Evolutionary conservation across 2,888 invertebrate species (phyloP), one percentile per base, ranked within the genome.

Genomic region (Tinea pellionella): DNA sequence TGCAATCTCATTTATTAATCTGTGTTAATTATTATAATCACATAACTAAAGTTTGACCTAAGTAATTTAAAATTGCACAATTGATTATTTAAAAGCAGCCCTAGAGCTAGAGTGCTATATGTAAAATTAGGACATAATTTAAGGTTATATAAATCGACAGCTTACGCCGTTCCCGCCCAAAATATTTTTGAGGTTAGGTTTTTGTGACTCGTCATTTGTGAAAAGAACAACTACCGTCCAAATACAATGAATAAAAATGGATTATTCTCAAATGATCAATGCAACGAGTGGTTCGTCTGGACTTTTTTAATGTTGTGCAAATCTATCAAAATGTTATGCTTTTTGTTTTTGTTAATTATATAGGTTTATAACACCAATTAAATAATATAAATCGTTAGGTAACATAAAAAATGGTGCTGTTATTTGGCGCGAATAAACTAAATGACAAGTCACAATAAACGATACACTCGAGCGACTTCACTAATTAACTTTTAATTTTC

Each of bases 401-500:
- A n/a, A 30, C 9, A 30, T 30, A 9, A 30, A 37, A 37, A 37
- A 37, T 37, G 37, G 37, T 37, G 37, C 6, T 37, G 37, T 2
- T 6, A 24, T 24, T 24, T 24, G 24, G 3, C 24, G 24, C 24
- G 24, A 24, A 24, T 3, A 24, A 3, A 6, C 2, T 16, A 15
- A 15, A 47, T 47, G 47, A 2, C 47, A 47, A 47, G 47, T 47
- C 47, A 13, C 47, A 47, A 9, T 47, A 15, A 16, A 47, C 47
- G 13, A 41, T 24, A 2, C 8, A 15, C 47, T 47, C 15, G 8
- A 15, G 9, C 13, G 15, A 6, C 47, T 47, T 47, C 47, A 47
- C 47, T 47, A 47, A 47, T 47, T 13, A 15, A 47, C 47, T 47
- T 16, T 47, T 47, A 47, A 47, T 47, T 47, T 47, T 47, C 47